Evolutionary conservation across 1,140 invertebrate species (phyloP).

Genomic region (Pachypsylla venusta): DNA sequence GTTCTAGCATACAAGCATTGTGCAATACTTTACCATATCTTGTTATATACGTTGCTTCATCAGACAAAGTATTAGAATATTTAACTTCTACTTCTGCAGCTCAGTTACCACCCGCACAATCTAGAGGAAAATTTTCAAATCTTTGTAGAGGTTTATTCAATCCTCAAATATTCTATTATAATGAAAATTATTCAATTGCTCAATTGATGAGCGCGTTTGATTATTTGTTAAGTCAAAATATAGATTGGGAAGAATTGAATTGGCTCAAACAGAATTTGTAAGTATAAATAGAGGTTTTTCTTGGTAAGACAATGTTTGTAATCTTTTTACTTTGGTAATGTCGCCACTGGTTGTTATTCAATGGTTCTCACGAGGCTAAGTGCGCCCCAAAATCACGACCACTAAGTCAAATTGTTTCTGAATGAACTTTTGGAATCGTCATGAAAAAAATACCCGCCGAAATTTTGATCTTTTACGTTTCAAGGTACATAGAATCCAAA

Average conservation of each 20-base stretch:
- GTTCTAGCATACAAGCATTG: constrained; percentile 29
- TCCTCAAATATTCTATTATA: constrained; percentile 36
- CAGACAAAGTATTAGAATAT: constrained; percentile 29
- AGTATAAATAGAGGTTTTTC: constrained; percentile 9
- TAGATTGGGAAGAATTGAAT: constrained; percentile 36
- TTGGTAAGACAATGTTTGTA: background rate
- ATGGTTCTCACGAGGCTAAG: too few relatives aligned
- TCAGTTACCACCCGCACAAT: constrained; percentile 26
- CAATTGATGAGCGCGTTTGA: constrained; percentile 38
- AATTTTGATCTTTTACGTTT: too few relatives aligned
- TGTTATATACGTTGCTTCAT: constrained; percentile 34
- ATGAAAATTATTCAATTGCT: constrained; percentile 31
- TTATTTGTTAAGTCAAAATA: constrained; percentile 31
- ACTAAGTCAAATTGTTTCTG: too few relatives aligned
- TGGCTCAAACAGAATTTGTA: constrained; percentile 32
- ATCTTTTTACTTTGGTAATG: too few relatives aligned
- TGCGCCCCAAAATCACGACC: too few relatives aligned
- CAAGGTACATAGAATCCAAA: too few relatives aligned
- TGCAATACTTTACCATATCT: constrained; percentile 37
- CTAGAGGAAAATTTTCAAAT: constrained; percentile 34
- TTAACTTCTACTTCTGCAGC: constrained; percentile 26
- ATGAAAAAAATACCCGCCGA: too few relatives aligned
- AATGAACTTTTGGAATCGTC: too few relatives aligned
- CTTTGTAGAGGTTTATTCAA: constrained; percentile 36
- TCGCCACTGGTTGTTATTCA: too few relatives aligned